Conservation (phyloP, 2,113 vertebrate genomes). For the Urocolius indicus region DNA sequence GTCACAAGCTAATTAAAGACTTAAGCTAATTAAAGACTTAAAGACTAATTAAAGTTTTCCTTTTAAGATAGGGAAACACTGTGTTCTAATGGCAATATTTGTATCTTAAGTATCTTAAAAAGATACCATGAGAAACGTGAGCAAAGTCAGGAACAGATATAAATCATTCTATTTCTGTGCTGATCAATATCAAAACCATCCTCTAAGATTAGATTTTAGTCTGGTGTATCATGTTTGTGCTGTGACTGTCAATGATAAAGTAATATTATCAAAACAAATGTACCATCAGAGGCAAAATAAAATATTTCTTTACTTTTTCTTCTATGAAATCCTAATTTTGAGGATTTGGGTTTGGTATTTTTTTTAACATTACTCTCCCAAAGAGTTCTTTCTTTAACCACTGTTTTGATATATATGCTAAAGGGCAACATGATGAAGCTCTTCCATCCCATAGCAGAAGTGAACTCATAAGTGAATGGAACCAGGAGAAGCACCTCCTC, state of each 20-base stretch:
- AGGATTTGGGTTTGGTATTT: not conserved
- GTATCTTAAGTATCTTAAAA: not conserved
- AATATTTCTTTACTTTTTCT: not conserved
- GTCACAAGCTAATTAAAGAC: slow-evolving; percentile 18
- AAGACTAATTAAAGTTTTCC: not conserved
- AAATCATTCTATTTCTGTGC: not conserved
- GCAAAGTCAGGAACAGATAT: not conserved
- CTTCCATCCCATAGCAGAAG: not conserved
- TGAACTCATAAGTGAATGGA: not conserved
- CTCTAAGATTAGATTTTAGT: not conserved
- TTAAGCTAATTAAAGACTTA: slow-evolving; percentile 24
- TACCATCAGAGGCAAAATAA: not conserved
- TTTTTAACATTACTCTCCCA: not conserved
- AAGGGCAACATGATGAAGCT: not conserved
- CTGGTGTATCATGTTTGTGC: not conserved
- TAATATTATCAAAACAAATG: not conserved
- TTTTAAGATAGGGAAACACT: slow-evolving; percentile 1
- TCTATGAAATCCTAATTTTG: not conserved
- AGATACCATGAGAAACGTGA: not conserved
- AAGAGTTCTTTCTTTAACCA: not conserved
- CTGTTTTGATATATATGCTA: not conserved
- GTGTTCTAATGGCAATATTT: not conserved
- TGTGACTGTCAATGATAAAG: not conserved
- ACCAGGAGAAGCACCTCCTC: not conserved
- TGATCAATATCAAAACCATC: not conserved